Base-by-base conservation (phyloP, 2,113 vertebrate species). In the Scartelaos histophorus region DNA sequence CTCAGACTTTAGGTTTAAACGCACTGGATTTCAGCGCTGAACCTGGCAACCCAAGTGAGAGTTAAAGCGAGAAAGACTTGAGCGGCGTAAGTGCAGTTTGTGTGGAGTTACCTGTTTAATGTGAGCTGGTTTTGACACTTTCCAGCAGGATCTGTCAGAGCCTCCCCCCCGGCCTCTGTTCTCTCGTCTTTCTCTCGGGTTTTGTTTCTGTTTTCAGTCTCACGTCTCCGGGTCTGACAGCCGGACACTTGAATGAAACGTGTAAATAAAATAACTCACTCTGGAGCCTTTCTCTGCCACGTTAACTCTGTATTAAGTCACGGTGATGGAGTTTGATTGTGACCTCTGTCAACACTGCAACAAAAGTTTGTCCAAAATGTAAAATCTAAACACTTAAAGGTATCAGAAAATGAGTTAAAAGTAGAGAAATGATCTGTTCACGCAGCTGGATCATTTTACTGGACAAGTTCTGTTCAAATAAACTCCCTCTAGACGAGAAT, bases 231-330 rank as follows among this genome's bases (percentile, higher is more conserved):
- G 19, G n/a, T 56, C 53, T 56, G 57, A 85, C 84, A 87, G 82
- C 84, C 81, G 82, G 75, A 84, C 79, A 80, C 76, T 85, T 69
- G 60, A 69, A 78, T 79, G 74, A 65, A 22, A 51, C 49, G 21
- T 12, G 21, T n/a, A 56, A 56, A 56, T 21, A 56, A 51, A 16
- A 51, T 51, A 17, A 51, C 16, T 15, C 49, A 19, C 38, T 43
- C 1, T 10, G 38, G 38, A 10, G 38, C 7, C 15, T 51, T 17
- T 2, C 16, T 1, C 49, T 51, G 49, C 19, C 49, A 51, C 16
- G 49, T 17, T 51, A 43, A 43, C 38, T 43, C 38, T 1, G 7
- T 9, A 43, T 43, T 43, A 43, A 43, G 38, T 43, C 1, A 43
- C 1, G 7, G 9, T 43, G 38, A 43, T 43, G 10, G 7, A 7